A percentile compares a stretch with the other conserved stretches of the same genome.
phyloP scores from a whole-genome alignment of 1,140 invertebrate genomes.

The Diachasmimorpha longicaudata region DNA sequence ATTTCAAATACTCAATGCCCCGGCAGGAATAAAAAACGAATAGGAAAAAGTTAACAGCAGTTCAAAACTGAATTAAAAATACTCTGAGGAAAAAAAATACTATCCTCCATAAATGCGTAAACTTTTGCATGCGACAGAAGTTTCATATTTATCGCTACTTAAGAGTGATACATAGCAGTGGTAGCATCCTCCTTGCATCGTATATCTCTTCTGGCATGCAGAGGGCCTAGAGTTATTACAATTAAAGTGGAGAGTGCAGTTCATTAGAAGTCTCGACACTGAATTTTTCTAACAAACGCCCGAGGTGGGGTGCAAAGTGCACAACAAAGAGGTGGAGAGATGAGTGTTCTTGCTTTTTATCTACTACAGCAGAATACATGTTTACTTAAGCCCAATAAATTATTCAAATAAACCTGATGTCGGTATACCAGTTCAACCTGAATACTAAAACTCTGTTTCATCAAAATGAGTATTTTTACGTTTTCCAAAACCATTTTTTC shows the following conservation, averaged over 20 bases:
- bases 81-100: not conserved
- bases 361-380: not conserved
- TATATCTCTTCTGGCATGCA: conserved; percentile 18
- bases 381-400: not conserved
- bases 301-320: not conserved
- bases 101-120: not conserved
- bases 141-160: conserved; percentile 31
- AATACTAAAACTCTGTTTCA: too few species aligned
- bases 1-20: not conserved
- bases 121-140: conserved; percentile 17
- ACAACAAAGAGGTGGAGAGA: not conserved
- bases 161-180: conserved; percentile 22
- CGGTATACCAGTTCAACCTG: too few species aligned
- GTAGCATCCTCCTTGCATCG: not conserved
- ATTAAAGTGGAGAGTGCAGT: conserved; percentile 20
- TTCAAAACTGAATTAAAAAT: not conserved
- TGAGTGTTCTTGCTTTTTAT: not conserved
- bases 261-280: not conserved
- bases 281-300: not conserved
- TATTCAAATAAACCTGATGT: too few species aligned
- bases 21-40: not conserved
- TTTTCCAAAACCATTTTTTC: too few species aligned
- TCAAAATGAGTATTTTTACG: too few species aligned
- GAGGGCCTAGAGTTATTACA: conserved; percentile 24
- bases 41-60: not conserved